Base-by-base conservation (phyloP, 2,888 invertebrate species). In the Cactoblastis cactorum region DNA sequence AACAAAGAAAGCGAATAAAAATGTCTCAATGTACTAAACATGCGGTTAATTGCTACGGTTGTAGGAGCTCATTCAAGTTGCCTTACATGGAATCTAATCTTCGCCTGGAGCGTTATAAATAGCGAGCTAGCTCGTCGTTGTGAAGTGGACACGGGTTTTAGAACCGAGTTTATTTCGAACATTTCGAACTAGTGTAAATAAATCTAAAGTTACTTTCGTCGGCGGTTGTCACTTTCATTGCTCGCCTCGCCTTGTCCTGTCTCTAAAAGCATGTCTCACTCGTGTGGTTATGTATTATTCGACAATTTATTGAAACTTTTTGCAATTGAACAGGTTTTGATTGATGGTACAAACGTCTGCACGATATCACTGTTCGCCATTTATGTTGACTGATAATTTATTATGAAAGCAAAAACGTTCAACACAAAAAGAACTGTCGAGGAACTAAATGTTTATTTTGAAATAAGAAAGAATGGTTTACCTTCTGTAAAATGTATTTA, bases 121-220 rank as follows among this genome's bases (percentile, higher is more conserved):
- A 87, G 83, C 79, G 63, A 65, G 63, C 71, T 68, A 72, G 66
- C 65, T 68, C 74, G 72, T 74, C 75, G 76, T 78, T 79, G 78
- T 79, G 76, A 80, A 80, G 78, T 82, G 78, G 83, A 83, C 85
- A 85, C 80, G 75, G 81, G 84, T 83, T 87, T 80, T 83, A 83
- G 80, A 80, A 78, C 80, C 68, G 74, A 64, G 69, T 82, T 81
- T 87, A 87, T 87, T 84, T 83, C 69, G 71, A 83, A 83, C 82
- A 87, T 87, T 84, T 83, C 69, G 71, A 83, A 83, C 83, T 77
- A 82, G 80, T 84, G 85, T 85, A 82, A 84, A 86, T 87, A 86
- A 86, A 85, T 86, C 82, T 82, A 81, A 71, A 76, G 75, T 77
- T 74, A 83, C 84, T 86, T 84, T 86, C 85, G 77, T 82, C 73